phyloP scores from a whole-genome alignment of 2,113 vertebrate genomes.

The Grantiella picta region DNA sequence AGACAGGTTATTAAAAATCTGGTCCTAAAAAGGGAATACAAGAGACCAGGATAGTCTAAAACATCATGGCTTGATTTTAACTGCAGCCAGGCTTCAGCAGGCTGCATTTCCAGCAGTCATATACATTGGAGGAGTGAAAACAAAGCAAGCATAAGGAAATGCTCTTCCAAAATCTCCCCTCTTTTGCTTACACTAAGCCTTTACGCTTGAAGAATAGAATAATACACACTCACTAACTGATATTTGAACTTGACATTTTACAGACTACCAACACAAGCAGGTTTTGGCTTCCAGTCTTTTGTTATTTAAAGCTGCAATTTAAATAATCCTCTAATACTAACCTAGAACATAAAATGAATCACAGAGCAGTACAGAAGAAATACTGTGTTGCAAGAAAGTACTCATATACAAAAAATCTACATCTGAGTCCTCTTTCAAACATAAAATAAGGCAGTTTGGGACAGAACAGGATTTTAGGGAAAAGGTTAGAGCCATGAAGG shows the following conservation, averaged over 20 bases:
- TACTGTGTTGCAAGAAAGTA: background rate
- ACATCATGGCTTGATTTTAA: background rate
- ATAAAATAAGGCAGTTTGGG: background rate
- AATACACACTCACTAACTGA: background rate
- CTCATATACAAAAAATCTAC: background rate
- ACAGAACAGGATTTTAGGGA: background rate
- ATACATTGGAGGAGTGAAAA: background rate
- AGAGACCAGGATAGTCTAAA: background rate
- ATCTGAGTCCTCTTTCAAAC: background rate
- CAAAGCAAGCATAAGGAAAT: background rate
- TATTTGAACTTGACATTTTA: background rate
- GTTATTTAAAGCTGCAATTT: background rate
- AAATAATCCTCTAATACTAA: background rate
- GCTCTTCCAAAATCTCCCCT: background rate
- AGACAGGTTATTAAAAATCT: background rate
- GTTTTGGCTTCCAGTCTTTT: background rate
- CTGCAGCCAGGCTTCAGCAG: background rate
- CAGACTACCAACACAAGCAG: background rate
- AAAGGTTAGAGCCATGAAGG: background rate
- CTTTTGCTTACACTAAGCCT: background rate
- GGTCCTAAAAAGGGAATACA: background rate
- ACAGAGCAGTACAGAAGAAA: background rate
- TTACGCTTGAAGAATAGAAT: background rate
- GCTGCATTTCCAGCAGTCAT: background rate
- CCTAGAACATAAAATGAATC: background rate